phyloP scores from a whole-genome alignment of 2,888 invertebrate genomes.

The Tetranychus piercei region DNA sequence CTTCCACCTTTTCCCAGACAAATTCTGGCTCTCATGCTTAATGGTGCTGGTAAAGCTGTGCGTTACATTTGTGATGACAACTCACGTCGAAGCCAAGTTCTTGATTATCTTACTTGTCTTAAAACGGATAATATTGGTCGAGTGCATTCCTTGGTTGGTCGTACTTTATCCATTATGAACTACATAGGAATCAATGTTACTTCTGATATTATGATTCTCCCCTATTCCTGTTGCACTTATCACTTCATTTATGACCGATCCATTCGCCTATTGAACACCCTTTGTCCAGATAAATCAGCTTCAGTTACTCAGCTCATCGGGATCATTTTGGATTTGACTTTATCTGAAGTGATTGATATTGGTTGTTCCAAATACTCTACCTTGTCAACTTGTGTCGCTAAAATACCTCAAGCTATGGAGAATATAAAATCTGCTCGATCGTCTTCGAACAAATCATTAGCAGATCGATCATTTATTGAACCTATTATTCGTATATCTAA shows the following conservation, averaged over 20 bases:
- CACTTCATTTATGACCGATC: slow-evolving; percentile 2
- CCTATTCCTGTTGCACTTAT: slow-evolving; percentile 6
- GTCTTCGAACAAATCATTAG: background rate
- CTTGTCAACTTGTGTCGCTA: background rate
- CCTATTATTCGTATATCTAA: background rate
- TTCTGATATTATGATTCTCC: background rate
- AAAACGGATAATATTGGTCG: background rate
- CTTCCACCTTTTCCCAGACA: slow-evolving; percentile 4
- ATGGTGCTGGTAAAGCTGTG: background rate
- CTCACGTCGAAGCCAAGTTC: background rate
- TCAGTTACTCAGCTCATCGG: background rate
- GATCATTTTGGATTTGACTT: background rate
- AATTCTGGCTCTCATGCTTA: background rate
- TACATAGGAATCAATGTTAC: slow-evolving; percentile 2
- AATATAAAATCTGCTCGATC: background rate
- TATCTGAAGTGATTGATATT: background rate
- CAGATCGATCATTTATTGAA: background rate
- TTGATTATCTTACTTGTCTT: background rate
- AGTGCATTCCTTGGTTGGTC: background rate
- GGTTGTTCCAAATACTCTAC: background rate
- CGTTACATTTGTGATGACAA: slow-evolving; percentile 1
- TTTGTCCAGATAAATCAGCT: background rate
- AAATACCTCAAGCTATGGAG: background rate
- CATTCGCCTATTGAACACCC: background rate
- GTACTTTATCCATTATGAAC: background rate